phyloP scores from a whole-genome alignment of 2,888 invertebrate species.

The Heliconius charithonia region DNA sequence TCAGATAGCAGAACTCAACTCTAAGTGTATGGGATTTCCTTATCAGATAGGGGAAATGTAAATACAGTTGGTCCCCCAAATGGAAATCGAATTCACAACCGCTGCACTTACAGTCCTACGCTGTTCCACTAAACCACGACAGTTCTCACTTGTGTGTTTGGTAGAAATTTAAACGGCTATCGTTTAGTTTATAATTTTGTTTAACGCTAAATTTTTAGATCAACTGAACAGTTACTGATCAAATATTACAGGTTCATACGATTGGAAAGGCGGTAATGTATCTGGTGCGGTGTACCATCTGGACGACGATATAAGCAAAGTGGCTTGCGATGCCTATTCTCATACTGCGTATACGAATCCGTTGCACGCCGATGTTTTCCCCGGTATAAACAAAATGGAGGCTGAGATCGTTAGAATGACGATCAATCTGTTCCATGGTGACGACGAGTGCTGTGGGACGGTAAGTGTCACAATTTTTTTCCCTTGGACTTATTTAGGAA shows the following conservation, averaged over 20 bases:
- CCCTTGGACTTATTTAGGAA: no score
- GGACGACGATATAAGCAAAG: constrained; percentile 86
- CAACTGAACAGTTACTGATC: no score
- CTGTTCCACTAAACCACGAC: no score
- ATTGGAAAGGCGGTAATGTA: constrained; percentile 93
- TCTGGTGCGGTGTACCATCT: constrained; percentile 97
- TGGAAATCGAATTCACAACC: background rate
- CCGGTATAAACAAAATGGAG: constrained; percentile 98
- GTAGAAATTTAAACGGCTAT: no score
- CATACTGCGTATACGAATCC: constrained; percentile 98
- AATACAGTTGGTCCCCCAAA: no score
- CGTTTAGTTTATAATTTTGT: no score
- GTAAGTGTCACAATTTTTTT: constrained; percentile 74
- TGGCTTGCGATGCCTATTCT: constrained; percentile 92
- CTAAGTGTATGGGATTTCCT: background rate
- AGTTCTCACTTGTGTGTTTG: no score
- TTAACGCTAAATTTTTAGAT: no score
- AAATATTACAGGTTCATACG: constrained; percentile 84
- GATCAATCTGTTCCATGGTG: constrained; percentile 93
- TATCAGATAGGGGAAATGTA: no score
- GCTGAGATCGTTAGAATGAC: constrained; percentile 97
- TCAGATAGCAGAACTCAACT: background rate
- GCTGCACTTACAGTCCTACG: no score
- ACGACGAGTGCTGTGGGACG: constrained; percentile 89
- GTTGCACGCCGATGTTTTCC: constrained; percentile 97